phyloP scores from a whole-genome alignment of 2,797 vertebrate genomes.

The Molossus molossus region DNA sequence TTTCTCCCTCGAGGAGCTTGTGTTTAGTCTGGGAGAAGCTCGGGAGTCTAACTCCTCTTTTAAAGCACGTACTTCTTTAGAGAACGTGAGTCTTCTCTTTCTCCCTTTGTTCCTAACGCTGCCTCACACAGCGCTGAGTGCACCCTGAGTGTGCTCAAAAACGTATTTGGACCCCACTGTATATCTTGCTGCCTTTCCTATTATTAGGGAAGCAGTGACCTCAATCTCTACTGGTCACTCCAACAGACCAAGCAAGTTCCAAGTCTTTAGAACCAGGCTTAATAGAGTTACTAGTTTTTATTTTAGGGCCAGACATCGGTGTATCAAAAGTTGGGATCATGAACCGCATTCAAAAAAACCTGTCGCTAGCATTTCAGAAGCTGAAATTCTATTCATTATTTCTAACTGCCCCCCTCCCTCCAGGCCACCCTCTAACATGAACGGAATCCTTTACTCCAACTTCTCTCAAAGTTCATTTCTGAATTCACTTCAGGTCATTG shows the following conservation, averaged over 20 bases:
- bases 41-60: conserved; percentile 78
- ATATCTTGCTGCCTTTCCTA: conserved; percentile 20
- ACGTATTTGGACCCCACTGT: background rate
- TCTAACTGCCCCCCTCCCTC: background rate
- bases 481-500: background rate
- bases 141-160: background rate
- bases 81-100: background rate
- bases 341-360: conserved; percentile 32
- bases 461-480: conserved; percentile 1
- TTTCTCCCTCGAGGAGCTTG: conserved; percentile 22
- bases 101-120: conserved; percentile 11
- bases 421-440: background rate
- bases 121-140: conserved; percentile 53
- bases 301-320: background rate
- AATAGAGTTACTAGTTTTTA: background rate
- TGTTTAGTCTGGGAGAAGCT: conserved; percentile 62
- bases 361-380: conserved; percentile 28
- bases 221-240: background rate
- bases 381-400: background rate
- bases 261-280: background rate
- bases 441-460: background rate
- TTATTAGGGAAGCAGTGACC: background rate
- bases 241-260: background rate
- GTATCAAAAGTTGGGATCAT: background rate
- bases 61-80: conserved; percentile 14